Base-by-base conservation (phyloP, 2,888 invertebrate species). In the Mythimna impura region DNA sequence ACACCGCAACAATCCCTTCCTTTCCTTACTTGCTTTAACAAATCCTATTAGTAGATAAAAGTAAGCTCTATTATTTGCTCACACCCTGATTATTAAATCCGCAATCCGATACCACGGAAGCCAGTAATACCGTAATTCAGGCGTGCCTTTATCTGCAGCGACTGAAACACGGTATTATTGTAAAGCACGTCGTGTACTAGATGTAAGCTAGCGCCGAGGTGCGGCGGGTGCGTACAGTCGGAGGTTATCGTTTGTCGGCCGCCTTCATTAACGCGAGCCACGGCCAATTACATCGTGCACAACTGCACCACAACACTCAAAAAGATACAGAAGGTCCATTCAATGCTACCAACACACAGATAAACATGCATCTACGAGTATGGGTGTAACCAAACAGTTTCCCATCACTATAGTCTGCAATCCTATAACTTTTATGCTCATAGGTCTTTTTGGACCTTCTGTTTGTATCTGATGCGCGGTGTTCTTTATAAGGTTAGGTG, bases 251-350 rank as follows among this genome's bases (percentile, higher is more conserved):
- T 57, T 22, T 25, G 78, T 47, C 58, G 17, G 55, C 66, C 60
- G 30, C 62, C 74, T 74, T 83, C 75, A 83, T 69, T 80, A 83
- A 61, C 63, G 68, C 74, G 58, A 71, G 58, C 70, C 52, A 25
- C 58, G 55, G 57, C 61, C 70, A 65, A 58, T 70, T 67, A 70
- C 73, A 73, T 17, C 52, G 66, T 34, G 69, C 67, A 25, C 80
- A 68, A 74, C 83, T 67, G 80, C 65, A 20, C 1, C 22, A 8
- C 58, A n/a, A 14, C 50, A 54, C 14, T 25, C 40, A n/a, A 10
- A 6, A 10, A 58, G 3, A 3, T 7, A 20, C 55, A 70, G 66
- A 67, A 71, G 14, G 54, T 14, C 55, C 60, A 70, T 52, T 47
- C 7, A 17, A 20, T 54, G 10, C 14, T 43, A 12, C 30, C 52